Evolutionary conservation across 2,797 vertebrate species (phyloP).

Genomic region (Phalanger gymnotis): DNA sequence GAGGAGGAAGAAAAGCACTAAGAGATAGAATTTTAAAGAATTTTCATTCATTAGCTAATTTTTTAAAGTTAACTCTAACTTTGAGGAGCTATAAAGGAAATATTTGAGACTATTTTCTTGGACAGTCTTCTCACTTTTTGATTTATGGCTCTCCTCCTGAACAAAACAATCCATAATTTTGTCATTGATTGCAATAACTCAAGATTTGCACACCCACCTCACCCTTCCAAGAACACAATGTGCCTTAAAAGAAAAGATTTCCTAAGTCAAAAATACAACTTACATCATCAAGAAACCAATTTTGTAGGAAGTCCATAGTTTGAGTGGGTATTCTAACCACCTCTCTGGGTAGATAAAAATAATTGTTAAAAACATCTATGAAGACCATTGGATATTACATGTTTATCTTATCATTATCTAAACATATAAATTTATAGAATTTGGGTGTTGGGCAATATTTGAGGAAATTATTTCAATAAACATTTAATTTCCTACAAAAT

Average conservation of each 20-base stretch:
- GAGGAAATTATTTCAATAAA: slow-evolving; percentile 3
- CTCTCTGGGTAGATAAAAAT: slow-evolving; percentile 8
- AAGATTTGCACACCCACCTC: background rate
- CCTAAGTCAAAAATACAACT: background rate
- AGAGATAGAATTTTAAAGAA: too few relatives aligned
- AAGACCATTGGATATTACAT: slow-evolving; percentile 4
- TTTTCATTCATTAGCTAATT: too few relatives aligned
- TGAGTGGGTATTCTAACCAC: slow-evolving; percentile 22
- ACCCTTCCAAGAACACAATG: background rate
- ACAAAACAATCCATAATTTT: too few relatives aligned
- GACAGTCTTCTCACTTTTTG: too few relatives aligned
- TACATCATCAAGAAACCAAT: slow-evolving; percentile 17
- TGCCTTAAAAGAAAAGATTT: background rate
- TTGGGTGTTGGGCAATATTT: slow-evolving; percentile 16
- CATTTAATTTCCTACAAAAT: slow-evolving; percentile 43
- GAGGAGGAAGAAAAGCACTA: too few relatives aligned
- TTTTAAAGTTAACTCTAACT: too few relatives aligned
- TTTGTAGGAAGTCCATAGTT: slow-evolving; percentile 3
- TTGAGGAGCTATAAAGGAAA: too few relatives aligned
- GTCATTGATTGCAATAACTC: too few relatives aligned
- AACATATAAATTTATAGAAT: slow-evolving; percentile 32
- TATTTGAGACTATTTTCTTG: too few relatives aligned
- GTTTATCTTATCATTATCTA: slow-evolving; percentile 34
- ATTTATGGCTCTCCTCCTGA: too few relatives aligned
- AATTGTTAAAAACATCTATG: slow-evolving; percentile 20